Base-by-base conservation (phyloP, 2,888 invertebrate genomes). In the Protonemura montana region DNA sequence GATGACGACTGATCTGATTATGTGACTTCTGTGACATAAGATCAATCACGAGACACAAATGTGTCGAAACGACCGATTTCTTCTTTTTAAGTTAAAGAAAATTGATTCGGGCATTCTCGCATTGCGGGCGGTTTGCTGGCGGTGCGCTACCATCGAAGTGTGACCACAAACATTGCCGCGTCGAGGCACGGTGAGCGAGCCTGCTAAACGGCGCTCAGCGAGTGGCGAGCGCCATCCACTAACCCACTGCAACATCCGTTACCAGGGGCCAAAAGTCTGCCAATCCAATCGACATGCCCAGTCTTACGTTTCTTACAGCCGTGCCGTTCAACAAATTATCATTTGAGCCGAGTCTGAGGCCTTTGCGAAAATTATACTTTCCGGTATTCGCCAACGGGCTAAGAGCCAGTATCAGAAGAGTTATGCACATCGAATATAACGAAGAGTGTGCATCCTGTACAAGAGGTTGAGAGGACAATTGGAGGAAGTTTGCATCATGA, bases 191-290 rank as follows among this genome's bases (percentile, higher is more conserved):
- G 16, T 59, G 13, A 21, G 16, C 13, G 59, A 59, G 21, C 59
- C 1, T 59, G 59, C 6, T 21, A 21, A 59, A 13, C 59, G 13
- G 59, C 21, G 59, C 59, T 59, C 59, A 2, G 59, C n/a, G n/a
- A n/a, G n/a, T n/a, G 13, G 21, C 59, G 21, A 59, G 6, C n/a
- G 28, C n/a, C 81, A n/a, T 81, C 81, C 28, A 81, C 81, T 81
- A 81, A 30, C 81, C 81, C 28, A 81, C 81, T 81, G 81, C n/a
- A 7, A 81, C 28, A 81, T 81, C 81, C 81, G 81, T 81, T 10
- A 10, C 81, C 81, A n/a, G n/a, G n/a, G 81, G 81, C 28, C 81
- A 81, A n/a, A 30, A 13, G 81, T 29, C 30, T 28, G 59, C 59
- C 13, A 59, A 59, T 59, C 59, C 59, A 41, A 59, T 59, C 21